Conservation (phyloP, 2,113 vertebrate species). For the Pristiophorus japonicus region DNA sequence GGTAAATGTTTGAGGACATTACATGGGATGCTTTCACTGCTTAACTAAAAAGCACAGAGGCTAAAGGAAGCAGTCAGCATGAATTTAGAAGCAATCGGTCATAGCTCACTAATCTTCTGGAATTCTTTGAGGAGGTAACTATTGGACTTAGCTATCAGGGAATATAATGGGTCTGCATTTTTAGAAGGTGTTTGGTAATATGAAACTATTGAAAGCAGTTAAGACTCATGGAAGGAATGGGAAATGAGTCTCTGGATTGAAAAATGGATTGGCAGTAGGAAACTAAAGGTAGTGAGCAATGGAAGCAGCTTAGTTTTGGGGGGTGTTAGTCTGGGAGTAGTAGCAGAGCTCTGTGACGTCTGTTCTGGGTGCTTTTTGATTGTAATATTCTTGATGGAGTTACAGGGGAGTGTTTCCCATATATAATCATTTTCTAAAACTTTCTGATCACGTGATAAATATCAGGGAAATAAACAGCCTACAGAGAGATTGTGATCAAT, state of each 20-base stretch:
- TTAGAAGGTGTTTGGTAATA: not conserved
- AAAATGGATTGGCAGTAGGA: not conserved
- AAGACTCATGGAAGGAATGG: not conserved
- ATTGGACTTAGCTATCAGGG: not conserved
- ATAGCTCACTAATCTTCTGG: not conserved
- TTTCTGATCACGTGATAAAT: not conserved
- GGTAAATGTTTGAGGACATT: not conserved
- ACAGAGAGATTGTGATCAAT: not conserved
- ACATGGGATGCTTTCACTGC: not conserved
- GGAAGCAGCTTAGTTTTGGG: not conserved
- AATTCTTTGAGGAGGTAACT: conserved; percentile 23
- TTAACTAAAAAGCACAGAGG: not conserved
- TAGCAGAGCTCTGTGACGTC: not conserved
- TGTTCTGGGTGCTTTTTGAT: not conserved
- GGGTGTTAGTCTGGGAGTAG: not conserved
- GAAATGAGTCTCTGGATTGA: not conserved
- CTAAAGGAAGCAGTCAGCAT: not conserved
- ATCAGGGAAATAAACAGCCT: not conserved
- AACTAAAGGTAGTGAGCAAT: not conserved
- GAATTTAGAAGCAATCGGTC: not conserved
- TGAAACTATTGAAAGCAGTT: not conserved
- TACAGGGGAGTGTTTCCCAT: not conserved
- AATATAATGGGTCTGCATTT: conserved; percentile 18
- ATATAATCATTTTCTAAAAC: not conserved
- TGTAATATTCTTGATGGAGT: not conserved